Percentiles rank a stretch among this genome's conserved stretches.
phyloP scores from a whole-genome alignment of 2,888 invertebrate genomes.

The Papilio gigon region DNA sequence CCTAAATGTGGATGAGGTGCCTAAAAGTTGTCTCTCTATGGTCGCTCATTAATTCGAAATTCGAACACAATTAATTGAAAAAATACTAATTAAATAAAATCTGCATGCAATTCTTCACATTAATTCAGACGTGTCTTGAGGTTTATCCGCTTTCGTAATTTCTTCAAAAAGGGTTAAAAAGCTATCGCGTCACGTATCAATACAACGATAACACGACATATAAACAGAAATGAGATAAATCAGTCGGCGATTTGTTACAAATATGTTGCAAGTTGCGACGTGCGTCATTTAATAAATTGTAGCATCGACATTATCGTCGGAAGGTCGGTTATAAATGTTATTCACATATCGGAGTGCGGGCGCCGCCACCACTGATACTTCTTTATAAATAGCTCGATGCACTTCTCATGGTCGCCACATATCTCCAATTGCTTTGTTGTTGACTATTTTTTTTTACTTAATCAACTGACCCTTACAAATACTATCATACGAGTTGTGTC shows the following conservation, averaged over 20 bases:
- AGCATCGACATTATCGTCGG: background rate
- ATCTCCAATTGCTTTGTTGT: conserved; percentile 10
- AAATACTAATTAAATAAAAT: no score
- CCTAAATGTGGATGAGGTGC: background rate
- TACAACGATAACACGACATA: no score
- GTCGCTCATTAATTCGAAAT: no score
- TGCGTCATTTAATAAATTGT: background rate
- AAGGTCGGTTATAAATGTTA: conserved; percentile 4
- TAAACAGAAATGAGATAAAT: background rate
- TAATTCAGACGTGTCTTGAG: no score
- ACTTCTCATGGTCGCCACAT: conserved; percentile 6
- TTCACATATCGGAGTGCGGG: conserved; percentile 7
- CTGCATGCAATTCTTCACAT: no score
- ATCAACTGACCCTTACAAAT: background rate
- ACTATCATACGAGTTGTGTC: background rate
- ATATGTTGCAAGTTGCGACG: background rate
- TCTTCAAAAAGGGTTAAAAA: no score
- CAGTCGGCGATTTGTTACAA: background rate
- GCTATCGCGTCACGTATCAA: no score
- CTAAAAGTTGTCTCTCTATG: no score
- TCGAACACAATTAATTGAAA: no score
- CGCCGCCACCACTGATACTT: background rate
- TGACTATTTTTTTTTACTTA: background rate
- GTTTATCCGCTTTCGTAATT: no score
- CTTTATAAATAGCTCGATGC: conserved; percentile 7